Evolutionary conservation across 2,113 vertebrate species (phyloP), one percentile per base, ranked within the genome.

Genomic region (Murina feae): DNA sequence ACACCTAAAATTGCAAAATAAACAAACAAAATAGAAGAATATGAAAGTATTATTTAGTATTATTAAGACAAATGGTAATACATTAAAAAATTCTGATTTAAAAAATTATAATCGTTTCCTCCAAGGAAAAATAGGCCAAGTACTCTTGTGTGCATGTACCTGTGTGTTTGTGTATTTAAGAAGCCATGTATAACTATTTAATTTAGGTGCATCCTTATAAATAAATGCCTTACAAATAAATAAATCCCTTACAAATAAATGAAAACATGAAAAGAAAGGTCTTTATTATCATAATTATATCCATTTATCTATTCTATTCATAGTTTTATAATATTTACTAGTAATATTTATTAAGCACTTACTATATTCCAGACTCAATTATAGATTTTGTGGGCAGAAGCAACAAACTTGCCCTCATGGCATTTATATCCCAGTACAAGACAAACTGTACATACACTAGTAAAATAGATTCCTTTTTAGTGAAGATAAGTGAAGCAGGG

Each of bases 131-230:
- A 66, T 44, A 72, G 9, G 2, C 9, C 44, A 72, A 9, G 3
- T 13, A 72, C 1, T 30, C 51, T 0, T 80, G 1, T 35, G 1
- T 44, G 39, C 2, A 7, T 37, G 1, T n/a, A 1, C 42, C 20
- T 69, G 2, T 37, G 4, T 72, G 30, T 60, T 42, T 47, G 1
- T 66, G 25, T 87, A 13, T 49, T 68, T 82, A 91, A 75, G 39
- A 81, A 66, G 35, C 18, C 16, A 60, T 10, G 63, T n/a, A 68
- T 13, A 91, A 87, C 66, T 58, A n/a, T 47, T 75, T 55, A 86
- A 60, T 5, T 90, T 42, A 80, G 30, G 21, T 35, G 51, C 21
- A 72, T 55, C 35, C 66, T 68, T 74, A 68, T 44, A 75, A 88
- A 28, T 18, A 47, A 6, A 68, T 4, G 2, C 5, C 11, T 20